Conservation (phyloP, 30 jellyfish, hydroid and myxozoan species). For the Chironex yamaguchii region DNA sequence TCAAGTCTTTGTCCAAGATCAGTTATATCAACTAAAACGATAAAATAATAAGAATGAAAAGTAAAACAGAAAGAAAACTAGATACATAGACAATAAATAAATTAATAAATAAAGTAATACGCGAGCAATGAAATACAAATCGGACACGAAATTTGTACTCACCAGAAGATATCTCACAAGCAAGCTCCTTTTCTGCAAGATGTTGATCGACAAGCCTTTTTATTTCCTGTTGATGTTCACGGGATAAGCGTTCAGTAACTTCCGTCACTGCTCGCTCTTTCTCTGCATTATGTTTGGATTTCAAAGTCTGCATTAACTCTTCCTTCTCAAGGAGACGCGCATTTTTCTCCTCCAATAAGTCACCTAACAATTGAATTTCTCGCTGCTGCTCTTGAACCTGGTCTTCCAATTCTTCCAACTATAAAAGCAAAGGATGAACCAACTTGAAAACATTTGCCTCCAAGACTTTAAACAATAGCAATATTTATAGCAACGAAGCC, state of each 20-base stretch:
- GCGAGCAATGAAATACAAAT: too few relatives aligned
- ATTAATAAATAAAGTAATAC: too few relatives aligned
- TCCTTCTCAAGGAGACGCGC: too few relatives aligned
- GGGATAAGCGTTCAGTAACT: background rate
- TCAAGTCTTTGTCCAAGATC: slow-evolving; percentile 68
- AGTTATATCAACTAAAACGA: slow-evolving; percentile 44
- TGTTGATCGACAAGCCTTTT: background rate
- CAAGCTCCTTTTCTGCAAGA: background rate
- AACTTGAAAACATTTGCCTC: too few relatives aligned
- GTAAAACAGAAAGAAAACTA: too few relatives aligned
- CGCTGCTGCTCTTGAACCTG: background rate
- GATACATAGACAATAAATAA: too few relatives aligned
- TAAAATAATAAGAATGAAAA: background rate
- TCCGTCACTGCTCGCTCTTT: background rate
- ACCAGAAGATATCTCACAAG: background rate
- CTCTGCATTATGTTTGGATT: background rate
- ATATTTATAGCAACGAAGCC: too few relatives aligned
- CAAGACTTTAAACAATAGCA: too few relatives aligned
- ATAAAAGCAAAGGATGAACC: too few relatives aligned
- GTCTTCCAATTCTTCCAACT: background rate
- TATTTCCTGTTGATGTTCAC: background rate
- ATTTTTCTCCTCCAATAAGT: background rate
- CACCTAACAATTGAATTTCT: background rate
- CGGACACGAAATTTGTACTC: too few relatives aligned
- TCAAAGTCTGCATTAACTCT: background rate